Base-by-base conservation (phyloP, 2,113 vertebrate species). In the Philantomba maxwellii region DNA sequence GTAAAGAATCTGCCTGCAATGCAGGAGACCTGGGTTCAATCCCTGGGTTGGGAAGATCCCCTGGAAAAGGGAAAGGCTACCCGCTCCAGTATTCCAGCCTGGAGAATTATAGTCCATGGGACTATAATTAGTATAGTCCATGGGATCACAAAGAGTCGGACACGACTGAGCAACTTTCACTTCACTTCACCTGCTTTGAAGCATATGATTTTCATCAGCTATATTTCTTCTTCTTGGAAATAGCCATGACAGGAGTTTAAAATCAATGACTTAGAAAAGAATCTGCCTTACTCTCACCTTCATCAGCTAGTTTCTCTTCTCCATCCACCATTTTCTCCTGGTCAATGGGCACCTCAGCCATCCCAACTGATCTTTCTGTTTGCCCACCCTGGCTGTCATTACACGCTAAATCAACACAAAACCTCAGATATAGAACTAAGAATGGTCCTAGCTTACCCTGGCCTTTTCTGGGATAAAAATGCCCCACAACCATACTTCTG, bases 221-320 rank as follows among this genome's bases (percentile, higher is more conserved):
- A 11, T 39, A 58, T 91, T 93, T 85, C 57, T 90, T 75, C 86
- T 89, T 82, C 73, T 91, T 93, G 87, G 49, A 92, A 89, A 55
- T 66, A 75, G 58, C 9, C 82, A 75, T 78, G 81, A 81, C 39
- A 55, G 47, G 5, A 88, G 30, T 78, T 94, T 39, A 64, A 28
- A n/a, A 49, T 51, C 62, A 36, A 11, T 87, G 12, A 87, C 36
- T 43, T 82, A 78, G 55, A 30, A 26, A 53, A 93, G 36, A 70
- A 7, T 53, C 28, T 62, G 64, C 12, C 53, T 89, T 70, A 49
- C 55, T 36, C 91, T 57, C 11, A 70, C 26, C 11, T 9, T 33
- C 23, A 36, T 87, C 73, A 55, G 47, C 57, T 90, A 25, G n/a
- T 26, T 94, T 94, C 45, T 58, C 36, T 62, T 64, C 57, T 21